Conservation (phyloP, 2,888 invertebrate genomes). For the Arctia plantaginis region DNA sequence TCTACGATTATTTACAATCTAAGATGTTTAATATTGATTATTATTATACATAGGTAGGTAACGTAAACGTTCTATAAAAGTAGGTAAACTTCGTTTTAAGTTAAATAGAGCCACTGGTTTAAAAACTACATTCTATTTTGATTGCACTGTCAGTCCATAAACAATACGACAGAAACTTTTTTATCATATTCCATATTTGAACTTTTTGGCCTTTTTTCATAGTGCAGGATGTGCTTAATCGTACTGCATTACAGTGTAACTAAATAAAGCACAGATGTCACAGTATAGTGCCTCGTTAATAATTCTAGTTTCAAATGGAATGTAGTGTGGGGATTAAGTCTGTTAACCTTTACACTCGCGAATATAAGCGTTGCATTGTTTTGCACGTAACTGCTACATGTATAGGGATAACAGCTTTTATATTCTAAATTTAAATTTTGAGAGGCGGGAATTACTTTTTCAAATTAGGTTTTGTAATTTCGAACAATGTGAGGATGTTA, state of each 20-base stretch:
- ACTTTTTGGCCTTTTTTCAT: neutral
- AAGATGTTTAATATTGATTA: neutral
- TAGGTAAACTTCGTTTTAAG: neutral
- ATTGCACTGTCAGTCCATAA: neutral
- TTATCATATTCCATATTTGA: neutral
- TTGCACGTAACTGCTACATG: constrained; percentile 31
- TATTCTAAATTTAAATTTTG: neutral
- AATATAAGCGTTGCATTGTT: constrained; percentile 54
- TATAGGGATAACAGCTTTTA: constrained; percentile 32
- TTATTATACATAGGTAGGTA: neutral
- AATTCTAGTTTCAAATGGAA: constrained; percentile 49
- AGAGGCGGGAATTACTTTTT: neutral
- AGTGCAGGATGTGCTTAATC: neutral
- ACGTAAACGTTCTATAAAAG: neutral
- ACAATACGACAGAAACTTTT: neutral
- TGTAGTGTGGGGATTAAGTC: constrained; percentile 46
- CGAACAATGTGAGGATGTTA: neutral
- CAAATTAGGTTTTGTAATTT: neutral
- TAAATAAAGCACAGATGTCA: constrained; percentile 27
- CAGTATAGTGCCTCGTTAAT: constrained; percentile 38
- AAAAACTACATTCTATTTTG: neutral
- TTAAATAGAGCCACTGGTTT: neutral
- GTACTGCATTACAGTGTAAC: neutral
- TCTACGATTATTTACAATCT: neutral
- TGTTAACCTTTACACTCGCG: constrained; percentile 50